A percentile compares a stretch with the other conserved stretches of the same genome.
These are phyloP conservation scores for Drosophila trapezifrons DNA, from an alignment of 1,140 invertebrate genomes.

Conservation along the genomic window DNA sequence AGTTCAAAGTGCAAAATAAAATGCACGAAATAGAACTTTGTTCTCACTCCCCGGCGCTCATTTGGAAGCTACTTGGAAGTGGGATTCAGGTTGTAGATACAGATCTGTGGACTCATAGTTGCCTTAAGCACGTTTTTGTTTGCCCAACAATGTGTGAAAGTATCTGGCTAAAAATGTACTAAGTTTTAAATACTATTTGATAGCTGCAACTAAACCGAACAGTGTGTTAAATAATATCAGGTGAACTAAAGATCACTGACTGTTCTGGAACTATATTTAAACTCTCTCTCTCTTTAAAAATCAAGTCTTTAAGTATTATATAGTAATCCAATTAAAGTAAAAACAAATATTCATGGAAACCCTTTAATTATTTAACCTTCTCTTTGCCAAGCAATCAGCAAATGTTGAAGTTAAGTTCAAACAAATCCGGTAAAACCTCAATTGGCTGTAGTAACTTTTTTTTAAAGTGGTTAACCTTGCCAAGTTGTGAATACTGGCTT, in stretches of 20 bases:
- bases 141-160: conserved; percentile 1
- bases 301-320: too few species aligned
- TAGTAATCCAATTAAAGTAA: neutral
- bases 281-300: too few species aligned
- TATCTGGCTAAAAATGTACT: conserved; percentile 1
- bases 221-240: conserved; percentile 1
- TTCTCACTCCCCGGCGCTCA: conserved; percentile 31
- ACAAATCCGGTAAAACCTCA: conserved; percentile 21
- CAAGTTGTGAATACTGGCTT: conserved; percentile 3
- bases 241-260: too few species aligned
- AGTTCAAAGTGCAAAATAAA: conserved; percentile 47
- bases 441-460: conserved; percentile 28
- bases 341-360: neutral
- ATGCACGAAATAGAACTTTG: conserved; percentile 38
- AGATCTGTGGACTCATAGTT: conserved; percentile 10
- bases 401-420: conserved; percentile 17
- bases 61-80: conserved; percentile 26
- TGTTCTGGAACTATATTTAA: too few species aligned
- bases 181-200: conserved; percentile 5
- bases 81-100: conserved; percentile 2
- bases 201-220: neutral
- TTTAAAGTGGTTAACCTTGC: conserved; percentile 28
- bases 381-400: neutral
- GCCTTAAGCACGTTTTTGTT: conserved; percentile 16
- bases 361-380: conserved; percentile 9